Evolutionary conservation across 2,888 invertebrate genomes (phyloP).

Genomic region (Apomyelois bistriatella): DNA sequence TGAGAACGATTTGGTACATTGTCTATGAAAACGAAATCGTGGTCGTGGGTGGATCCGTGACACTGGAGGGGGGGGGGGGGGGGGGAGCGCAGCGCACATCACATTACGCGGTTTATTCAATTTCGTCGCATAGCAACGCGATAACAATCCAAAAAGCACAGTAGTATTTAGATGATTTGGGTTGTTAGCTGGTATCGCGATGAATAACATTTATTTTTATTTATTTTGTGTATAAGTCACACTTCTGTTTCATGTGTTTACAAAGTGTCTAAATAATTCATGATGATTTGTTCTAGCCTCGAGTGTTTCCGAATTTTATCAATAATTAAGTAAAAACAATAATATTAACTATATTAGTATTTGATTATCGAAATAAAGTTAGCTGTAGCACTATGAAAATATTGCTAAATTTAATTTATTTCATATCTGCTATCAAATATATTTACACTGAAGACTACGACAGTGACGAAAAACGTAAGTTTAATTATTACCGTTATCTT

Average conservation of each 20-base stretch:
- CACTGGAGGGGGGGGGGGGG: too few species aligned
- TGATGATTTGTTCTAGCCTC: not conserved
- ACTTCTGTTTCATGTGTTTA: not conserved
- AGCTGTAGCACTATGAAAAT: not conserved
- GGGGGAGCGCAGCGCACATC: too few species aligned
- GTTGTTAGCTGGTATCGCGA: slow-evolving; percentile 28
- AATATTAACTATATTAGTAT: too few species aligned
- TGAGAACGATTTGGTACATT: too few species aligned
- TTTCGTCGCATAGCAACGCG: slow-evolving; percentile 68
- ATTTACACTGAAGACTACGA: slow-evolving; percentile 42
- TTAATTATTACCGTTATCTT: not conserved
- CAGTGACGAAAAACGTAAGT: slow-evolving; percentile 55
- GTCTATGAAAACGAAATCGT: too few species aligned
- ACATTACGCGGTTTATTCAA: slow-evolving; percentile 63
- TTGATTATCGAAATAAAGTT: not conserved
- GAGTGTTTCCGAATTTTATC: slow-evolving; percentile 12
- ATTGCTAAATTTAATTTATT: not conserved
- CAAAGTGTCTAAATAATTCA: too few species aligned
- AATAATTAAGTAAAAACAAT: too few species aligned
- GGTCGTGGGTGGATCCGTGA: too few species aligned
- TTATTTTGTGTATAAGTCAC: slow-evolving; percentile 1
- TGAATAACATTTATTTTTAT: slow-evolving; percentile 9
- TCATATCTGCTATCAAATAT: slow-evolving; percentile 30
- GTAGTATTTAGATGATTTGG: slow-evolving; percentile 38
- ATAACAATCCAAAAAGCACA: slow-evolving; percentile 36